Percentiles rank a stretch among this genome's conserved stretches.
Evolutionary conservation across 2,113 vertebrate genomes (phyloP).

Genomic region (Fulica atra): DNA sequence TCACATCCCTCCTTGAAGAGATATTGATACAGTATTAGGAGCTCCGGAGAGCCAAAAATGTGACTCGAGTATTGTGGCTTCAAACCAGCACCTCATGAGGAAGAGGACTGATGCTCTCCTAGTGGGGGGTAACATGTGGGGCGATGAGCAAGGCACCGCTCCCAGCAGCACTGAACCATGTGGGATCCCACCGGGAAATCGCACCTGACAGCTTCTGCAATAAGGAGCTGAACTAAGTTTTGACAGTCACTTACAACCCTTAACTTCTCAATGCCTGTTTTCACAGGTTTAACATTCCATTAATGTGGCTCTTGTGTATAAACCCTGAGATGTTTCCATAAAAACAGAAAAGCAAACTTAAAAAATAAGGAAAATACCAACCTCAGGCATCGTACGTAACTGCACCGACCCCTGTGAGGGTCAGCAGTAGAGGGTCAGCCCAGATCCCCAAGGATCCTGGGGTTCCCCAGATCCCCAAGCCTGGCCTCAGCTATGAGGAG

Average conservation of each 20-base stretch:
- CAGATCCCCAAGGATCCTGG: not conserved
- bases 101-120: fast-evolving
- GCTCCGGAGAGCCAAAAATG: not conserved
- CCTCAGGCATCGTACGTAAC: fast-evolving
- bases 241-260: not conserved
- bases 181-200: not conserved
- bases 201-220: not conserved
- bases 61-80: not conserved
- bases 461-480: not conserved
- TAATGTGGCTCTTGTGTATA: not conserved
- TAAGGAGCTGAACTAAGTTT: too few relatives aligned
- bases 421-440: not conserved
- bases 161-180: not conserved
- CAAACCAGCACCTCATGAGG: not conserved
- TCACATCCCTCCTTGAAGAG: not conserved
- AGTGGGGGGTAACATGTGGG: fast-evolving
- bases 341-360: not conserved
- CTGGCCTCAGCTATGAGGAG: not conserved
- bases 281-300: not conserved
- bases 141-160: not conserved
- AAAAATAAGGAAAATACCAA: not conserved
- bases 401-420: not conserved
- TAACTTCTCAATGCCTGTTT: not conserved
- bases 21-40: not conserved
- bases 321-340: fast-evolving